phyloP scores from a whole-genome alignment of 2,888 invertebrate genomes.

The Nomada flava region DNA sequence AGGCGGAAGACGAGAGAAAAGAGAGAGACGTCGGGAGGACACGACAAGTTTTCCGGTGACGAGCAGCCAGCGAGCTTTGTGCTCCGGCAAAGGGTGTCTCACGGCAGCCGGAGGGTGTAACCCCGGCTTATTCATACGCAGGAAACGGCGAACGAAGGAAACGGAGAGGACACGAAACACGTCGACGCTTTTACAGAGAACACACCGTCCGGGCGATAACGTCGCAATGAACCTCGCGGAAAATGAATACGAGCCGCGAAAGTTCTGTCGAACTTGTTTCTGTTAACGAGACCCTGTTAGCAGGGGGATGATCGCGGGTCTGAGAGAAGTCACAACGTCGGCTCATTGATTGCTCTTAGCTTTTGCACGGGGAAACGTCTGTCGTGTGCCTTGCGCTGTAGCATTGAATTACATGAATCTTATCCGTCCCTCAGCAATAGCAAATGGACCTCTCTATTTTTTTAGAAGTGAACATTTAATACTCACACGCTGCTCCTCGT shows the following conservation, averaged over 20 bases:
- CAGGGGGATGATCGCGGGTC: conserved; percentile 11
- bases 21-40: conserved; percentile 61
- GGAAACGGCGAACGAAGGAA: conserved; percentile 81
- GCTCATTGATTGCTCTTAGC: no score
- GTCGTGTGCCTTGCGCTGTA: no score
- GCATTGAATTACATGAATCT: no score
- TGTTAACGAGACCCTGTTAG: not conserved
- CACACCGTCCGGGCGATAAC: conserved; percentile 65
- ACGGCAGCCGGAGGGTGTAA: conserved; percentile 79
- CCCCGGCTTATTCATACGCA: conserved; percentile 82
- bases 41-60: conserved; percentile 75
- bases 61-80: conserved; percentile 69
- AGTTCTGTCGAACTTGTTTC: conserved; percentile 36
- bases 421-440: no score
- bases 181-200: conserved; percentile 65
- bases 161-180: conserved; percentile 69
- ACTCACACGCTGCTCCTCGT: no score
- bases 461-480: no score
- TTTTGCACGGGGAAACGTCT: no score
- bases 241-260: conserved; percentile 52
- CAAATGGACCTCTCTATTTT: no score
- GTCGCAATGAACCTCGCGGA: conserved; percentile 56
- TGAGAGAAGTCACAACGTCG: not conserved
- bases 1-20: conserved; percentile 45
- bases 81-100: conserved; percentile 78